Conservation (phyloP, 2,888 invertebrate species). For the Pollenia angustigena region DNA sequence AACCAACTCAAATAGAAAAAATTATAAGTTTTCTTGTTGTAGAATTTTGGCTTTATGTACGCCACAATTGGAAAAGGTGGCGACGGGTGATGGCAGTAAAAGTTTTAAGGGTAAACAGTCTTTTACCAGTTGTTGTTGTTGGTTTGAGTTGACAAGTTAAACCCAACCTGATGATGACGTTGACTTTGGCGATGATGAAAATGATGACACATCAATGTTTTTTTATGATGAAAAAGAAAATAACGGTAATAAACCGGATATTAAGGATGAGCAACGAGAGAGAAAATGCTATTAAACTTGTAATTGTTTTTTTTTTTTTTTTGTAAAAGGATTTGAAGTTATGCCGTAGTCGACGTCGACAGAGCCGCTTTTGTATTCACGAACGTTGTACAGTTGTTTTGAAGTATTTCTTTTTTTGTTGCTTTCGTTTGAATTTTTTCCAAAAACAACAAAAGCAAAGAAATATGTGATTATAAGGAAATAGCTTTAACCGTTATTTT, state of each 20-base stretch:
- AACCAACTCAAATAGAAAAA: slow-evolving; percentile 1
- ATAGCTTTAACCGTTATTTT: slow-evolving; percentile 9
- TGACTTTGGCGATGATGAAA: slow-evolving; percentile 27
- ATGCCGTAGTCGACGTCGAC: neutral
- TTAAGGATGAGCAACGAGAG: slow-evolving; percentile 2
- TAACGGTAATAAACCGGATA: slow-evolving; percentile 31
- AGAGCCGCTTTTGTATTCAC: neutral
- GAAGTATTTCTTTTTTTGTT: neutral
- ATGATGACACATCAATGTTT: slow-evolving; percentile 50
- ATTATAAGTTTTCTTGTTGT: neutral
- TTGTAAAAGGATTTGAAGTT: neutral
- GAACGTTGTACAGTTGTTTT: neutral
- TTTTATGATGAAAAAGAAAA: neutral
- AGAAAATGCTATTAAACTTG: neutral
- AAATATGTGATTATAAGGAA: slow-evolving; percentile 36
- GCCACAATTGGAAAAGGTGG: neutral
- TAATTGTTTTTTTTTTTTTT: no score
- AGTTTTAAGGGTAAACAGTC: neutral
- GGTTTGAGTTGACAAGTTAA: neutral
- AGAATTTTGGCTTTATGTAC: neutral
- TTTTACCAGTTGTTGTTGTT: neutral
- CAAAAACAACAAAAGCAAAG: neutral
- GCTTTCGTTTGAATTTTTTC: neutral
- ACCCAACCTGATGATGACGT: slow-evolving; percentile 38
- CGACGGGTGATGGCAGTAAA: neutral